phyloP scores from a whole-genome alignment of 2,113 vertebrate genomes.

The Neopipo cinnamomea region DNA sequence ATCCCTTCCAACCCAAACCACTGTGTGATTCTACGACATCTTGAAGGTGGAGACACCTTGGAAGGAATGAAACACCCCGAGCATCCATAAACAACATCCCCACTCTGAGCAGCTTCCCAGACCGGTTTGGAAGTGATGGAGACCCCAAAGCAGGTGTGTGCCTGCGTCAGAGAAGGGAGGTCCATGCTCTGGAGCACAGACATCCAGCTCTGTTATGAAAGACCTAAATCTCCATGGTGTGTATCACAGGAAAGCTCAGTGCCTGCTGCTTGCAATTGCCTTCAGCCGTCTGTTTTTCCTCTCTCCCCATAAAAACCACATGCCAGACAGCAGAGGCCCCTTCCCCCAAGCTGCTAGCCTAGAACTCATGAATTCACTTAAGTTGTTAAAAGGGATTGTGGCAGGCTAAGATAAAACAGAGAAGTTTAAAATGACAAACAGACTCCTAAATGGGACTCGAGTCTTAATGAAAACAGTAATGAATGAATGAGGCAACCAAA shows the following conservation, averaged over 20 bases:
- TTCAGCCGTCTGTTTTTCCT: not conserved
- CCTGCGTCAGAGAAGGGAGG: not conserved
- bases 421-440: slow-evolving; percentile 77
- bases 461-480: slow-evolving; percentile 76
- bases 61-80: not conserved
- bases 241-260: not conserved
- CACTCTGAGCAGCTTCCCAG: not conserved
- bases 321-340: slow-evolving; percentile 25
- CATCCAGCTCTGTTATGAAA: not conserved
- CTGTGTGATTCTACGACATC: not conserved
- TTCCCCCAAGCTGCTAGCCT: slow-evolving; percentile 45
- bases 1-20: not conserved
- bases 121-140: accelerated
- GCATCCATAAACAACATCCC: accelerated
- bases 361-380: slow-evolving; percentile 30
- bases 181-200: not conserved
- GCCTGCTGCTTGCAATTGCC: not conserved
- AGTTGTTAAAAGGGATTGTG: slow-evolving; percentile 60
- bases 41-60: not conserved
- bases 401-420: slow-evolving; percentile 67
- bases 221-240: not conserved
- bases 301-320: slow-evolving; percentile 7
- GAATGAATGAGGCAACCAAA: slow-evolving; percentile 68
- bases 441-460: slow-evolving; percentile 74
- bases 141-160: not conserved